Evolutionary conservation across 2,797 vertebrate genomes (phyloP).

Genomic region (Lemur catta): DNA sequence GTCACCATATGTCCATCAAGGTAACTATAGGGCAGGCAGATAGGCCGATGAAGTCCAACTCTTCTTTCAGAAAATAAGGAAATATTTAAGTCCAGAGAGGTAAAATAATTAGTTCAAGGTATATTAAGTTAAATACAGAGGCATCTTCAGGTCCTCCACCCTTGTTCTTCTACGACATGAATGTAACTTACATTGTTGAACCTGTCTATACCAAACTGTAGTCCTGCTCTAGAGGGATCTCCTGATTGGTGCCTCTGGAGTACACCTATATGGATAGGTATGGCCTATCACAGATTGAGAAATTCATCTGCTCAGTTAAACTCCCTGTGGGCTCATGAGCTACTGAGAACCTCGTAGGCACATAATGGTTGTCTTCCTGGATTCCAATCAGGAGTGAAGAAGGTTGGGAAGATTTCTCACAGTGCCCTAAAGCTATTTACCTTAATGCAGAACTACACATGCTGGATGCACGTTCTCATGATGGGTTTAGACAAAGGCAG

Average conservation of each 20-base stretch:
- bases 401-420: neutral
- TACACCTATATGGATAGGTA: neutral
- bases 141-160: neutral
- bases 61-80: neutral
- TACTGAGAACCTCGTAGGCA: neutral
- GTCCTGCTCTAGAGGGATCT: neutral
- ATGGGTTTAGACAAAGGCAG: neutral
- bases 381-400: neutral
- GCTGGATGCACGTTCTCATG: neutral
- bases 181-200: neutral
- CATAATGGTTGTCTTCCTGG: neutral
- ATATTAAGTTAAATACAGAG: neutral
- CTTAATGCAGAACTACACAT: neutral
- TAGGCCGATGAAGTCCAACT: neutral
- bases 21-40: neutral
- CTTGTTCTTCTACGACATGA: neutral
- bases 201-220: neutral
- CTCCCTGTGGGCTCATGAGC: neutral
- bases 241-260: neutral
- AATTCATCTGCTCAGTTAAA: neutral
- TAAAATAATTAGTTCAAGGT: neutral
- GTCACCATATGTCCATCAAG: neutral
- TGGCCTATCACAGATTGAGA: neutral
- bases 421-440: neutral
- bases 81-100: neutral